Base-by-base conservation (phyloP, 2,797 vertebrate genomes). In the Rhinatrema bivittatum region DNA sequence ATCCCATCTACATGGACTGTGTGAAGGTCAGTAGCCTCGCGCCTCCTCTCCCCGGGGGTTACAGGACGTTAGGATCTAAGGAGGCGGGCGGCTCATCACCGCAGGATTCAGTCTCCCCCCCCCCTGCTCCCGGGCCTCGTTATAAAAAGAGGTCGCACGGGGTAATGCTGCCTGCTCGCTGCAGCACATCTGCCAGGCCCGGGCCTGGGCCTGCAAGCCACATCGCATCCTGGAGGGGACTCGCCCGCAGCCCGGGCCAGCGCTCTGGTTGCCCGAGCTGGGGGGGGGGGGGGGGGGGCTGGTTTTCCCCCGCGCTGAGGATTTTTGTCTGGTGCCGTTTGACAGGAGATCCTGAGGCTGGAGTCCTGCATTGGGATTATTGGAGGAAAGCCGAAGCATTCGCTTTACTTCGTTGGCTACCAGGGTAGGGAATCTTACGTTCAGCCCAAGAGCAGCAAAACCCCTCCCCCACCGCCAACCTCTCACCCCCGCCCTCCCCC, bases 311-410 rank as follows among this genome's bases (percentile, higher is more conserved):
- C n/a, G n/a, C n/a, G n/a, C n/a, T n/a, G n/a, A n/a, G n/a, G 7
- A 5, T 18, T 5, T 15, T 1, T 11, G 1, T 12, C 7, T 15
- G 1, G 14, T 32, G 4, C 42, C 45, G 2, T 26, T 49, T 59
- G 39, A 1, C 33, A 97, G 93, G 91, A 88, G 57, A 87, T 97
- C 43, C 77, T 95, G 9, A 79, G 79, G 39, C 72, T 92, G 21
- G 82, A 89, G 6, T 85, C 85, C 54, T 94, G 93, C 56, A 79
- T 94, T 24, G 93, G 93, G 33, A 93, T 97, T 63, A 93, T 95
- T 5, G 92, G 93, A 6, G 93, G 92, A 25, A 93, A 91, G 62
- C 92, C 93, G 0, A 89, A 89, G 29, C 93, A 97, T 62, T 94
- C 92, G 0, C 82, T 95, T 3, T 95, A 89, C 64, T 97, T 97